These are phyloP conservation scores for Bos indicus DNA, from an alignment of 2,113 vertebrate genomes.

Conservation along the genomic window DNA sequence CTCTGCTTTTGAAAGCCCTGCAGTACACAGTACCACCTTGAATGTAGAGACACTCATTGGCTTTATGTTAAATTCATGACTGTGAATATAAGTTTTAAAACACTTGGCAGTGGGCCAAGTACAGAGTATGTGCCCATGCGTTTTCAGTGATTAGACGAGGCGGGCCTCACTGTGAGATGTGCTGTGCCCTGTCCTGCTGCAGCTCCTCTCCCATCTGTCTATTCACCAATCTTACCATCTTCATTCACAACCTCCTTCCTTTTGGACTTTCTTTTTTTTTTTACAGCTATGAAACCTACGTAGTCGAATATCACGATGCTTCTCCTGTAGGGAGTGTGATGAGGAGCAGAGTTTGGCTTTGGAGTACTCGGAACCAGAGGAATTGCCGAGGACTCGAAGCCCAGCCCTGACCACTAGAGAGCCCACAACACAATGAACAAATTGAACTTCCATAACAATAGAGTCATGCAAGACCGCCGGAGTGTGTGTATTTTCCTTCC, in stretches of 20 bases:
- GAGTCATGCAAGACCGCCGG: conserved; percentile 99
- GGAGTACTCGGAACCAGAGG: conserved; percentile 45
- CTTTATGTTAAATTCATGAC: background rate
- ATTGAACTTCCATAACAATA: conserved; percentile 96
- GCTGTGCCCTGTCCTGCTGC: background rate
- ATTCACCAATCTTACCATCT: fast-evolving
- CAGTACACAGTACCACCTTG: background rate
- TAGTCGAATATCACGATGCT: background rate
- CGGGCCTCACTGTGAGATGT: background rate
- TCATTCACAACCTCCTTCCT: background rate
- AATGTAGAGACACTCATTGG: background rate
- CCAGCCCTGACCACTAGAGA: conserved; percentile 71
- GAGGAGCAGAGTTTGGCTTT: conserved; percentile 37
- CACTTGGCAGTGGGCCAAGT: background rate
- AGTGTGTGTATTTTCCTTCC: conserved; percentile 98
- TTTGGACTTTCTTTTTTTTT: background rate
- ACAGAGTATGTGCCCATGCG: background rate
- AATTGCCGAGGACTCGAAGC: conserved; percentile 69
- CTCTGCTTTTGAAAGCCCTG: background rate
- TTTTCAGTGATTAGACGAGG: background rate
- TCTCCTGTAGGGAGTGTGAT: conserved; percentile 46
- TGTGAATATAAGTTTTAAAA: background rate
- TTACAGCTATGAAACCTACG: conserved; percentile 67
- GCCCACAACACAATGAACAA: conserved; percentile 92
- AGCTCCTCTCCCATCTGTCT: background rate